Evolutionary conservation across 2,888 invertebrate genomes (phyloP).

Genomic region (Stegana nigrithorax): DNA sequence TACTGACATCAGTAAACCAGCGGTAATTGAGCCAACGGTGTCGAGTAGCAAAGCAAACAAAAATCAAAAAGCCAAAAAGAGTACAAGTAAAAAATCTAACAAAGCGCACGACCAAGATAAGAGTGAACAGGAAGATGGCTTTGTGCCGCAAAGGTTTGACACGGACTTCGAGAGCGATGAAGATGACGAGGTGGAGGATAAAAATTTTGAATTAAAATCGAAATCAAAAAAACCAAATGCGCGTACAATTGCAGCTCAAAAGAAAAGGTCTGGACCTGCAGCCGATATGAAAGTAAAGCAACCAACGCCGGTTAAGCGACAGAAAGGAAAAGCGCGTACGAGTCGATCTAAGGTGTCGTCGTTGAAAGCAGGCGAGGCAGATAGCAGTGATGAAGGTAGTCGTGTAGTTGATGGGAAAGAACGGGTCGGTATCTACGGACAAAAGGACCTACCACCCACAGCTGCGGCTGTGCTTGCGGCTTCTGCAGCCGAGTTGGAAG

Average conservation of each 20-base stretch:
- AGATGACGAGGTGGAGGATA: slow-evolving; percentile 50
- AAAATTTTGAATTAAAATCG: slow-evolving; percentile 22
- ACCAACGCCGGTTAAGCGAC: slow-evolving; percentile 38
- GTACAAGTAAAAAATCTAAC: slow-evolving; percentile 36
- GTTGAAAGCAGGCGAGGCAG: slow-evolving; percentile 26
- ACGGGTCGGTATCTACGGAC: too few relatives aligned
- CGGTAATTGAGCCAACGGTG: slow-evolving; percentile 3
- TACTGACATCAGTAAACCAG: slow-evolving; percentile 13
- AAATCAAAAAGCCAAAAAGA: slow-evolving; percentile 47
- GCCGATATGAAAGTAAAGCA: slow-evolving; percentile 47
- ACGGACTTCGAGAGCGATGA: slow-evolving; percentile 41
- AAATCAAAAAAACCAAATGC: slow-evolving; percentile 44
- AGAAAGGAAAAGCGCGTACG: slow-evolving; percentile 35
- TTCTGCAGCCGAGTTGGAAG: slow-evolving; percentile 59
- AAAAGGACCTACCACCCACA: slow-evolving; percentile 54
- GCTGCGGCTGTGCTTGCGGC: slow-evolving; percentile 59
- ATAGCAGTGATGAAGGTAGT: slow-evolving; percentile 30
- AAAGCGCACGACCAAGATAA: slow-evolving; percentile 40
- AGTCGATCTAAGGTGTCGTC: slow-evolving; percentile 16
- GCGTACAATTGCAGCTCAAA: slow-evolving; percentile 52
- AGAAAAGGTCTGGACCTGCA: slow-evolving; percentile 37
- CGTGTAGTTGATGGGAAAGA: too few relatives aligned
- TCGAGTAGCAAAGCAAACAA: slow-evolving; percentile 34
- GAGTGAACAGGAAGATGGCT: slow-evolving; percentile 19
- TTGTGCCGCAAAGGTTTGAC: too few relatives aligned